Evolutionary conservation across 2,113 vertebrate genomes (phyloP).

Genomic region (Tonatia bakeri): DNA sequence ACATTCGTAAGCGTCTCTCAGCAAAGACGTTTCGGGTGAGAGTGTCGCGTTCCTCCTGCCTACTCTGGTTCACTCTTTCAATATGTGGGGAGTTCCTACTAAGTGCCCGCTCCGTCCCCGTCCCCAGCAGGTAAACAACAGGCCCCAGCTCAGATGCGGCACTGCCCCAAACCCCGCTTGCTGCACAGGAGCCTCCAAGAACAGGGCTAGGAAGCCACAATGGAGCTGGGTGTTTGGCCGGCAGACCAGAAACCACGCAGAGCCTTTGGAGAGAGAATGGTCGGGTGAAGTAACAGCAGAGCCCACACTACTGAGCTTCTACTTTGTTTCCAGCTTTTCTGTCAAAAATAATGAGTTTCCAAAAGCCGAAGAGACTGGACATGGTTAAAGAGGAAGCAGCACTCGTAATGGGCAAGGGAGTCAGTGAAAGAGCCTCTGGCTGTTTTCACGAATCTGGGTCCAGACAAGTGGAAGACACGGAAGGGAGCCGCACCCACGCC

Average conservation of each 20-base stretch:
- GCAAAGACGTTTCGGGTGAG: neutral
- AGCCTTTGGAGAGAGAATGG: neutral
- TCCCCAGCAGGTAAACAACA: neutral
- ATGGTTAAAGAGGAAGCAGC: neutral
- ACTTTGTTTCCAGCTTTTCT: constrained; percentile 12
- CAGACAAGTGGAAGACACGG: neutral
- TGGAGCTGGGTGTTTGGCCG: neutral
- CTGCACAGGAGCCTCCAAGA: neutral
- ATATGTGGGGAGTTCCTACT: neutral
- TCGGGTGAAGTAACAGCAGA: neutral
- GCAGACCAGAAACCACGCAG: neutral
- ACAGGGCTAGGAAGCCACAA: neutral
- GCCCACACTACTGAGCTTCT: neutral
- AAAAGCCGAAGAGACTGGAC: neutral
- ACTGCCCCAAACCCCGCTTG: neutral
- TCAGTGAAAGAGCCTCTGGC: neutral
- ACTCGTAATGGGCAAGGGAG: neutral
- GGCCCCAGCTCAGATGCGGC: neutral
- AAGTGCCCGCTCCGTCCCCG: neutral
- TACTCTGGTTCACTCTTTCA: neutral
- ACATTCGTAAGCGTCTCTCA: neutral
- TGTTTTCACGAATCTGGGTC: neutral
- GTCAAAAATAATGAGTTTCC: neutral
- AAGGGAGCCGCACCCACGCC: neutral
- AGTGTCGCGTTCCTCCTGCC: neutral